phyloP scores from a whole-genome alignment of 2,113 vertebrate species.

The Trochalopteron elliotii region DNA sequence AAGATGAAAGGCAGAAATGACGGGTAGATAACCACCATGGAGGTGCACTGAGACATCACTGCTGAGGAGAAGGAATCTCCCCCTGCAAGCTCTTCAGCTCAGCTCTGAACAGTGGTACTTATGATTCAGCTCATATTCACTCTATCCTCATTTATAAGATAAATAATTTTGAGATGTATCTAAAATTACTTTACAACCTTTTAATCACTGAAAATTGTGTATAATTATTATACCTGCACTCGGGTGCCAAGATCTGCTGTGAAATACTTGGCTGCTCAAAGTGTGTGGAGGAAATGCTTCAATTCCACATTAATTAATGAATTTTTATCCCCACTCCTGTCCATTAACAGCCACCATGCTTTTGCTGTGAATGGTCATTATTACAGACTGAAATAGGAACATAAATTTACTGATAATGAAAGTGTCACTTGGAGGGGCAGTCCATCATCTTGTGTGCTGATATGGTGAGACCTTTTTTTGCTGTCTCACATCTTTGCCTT shows the following conservation, averaged over 20 bases:
- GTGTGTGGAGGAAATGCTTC: constrained; percentile 72
- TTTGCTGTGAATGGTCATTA: constrained; percentile 87
- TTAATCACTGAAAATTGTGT: constrained; percentile 79
- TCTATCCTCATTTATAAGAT: constrained; percentile 74
- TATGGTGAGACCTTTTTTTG: constrained; percentile 67
- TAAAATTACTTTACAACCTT: constrained; percentile 80
- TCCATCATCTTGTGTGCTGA: constrained; percentile 82
- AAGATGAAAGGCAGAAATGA: constrained; percentile 13
- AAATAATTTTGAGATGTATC: constrained; percentile 78
- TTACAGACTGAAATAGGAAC: constrained; percentile 90
- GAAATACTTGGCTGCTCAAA: constrained; percentile 76
- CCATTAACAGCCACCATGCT: constrained; percentile 84
- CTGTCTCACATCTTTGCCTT: constrained; percentile 61
- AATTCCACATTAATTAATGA: constrained; percentile 86
- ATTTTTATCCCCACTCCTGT: constrained; percentile 80
- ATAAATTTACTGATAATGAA: constrained; percentile 94
- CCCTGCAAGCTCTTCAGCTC: not conserved
- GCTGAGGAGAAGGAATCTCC: not conserved
- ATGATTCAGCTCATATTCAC: constrained; percentile 50
- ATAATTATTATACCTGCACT: constrained; percentile 79
- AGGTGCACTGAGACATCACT: not conserved
- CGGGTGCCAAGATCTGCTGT: constrained; percentile 71
- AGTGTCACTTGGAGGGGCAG: constrained; percentile 88
- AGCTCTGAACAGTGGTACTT: constrained; percentile 21
- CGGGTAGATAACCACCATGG: not conserved